A percentile compares a stretch with the other conserved stretches of the same genome.
These are phyloP conservation scores for Conger conger DNA, from an alignment of 2,113 vertebrate genomes.

Conservation along the genomic window DNA sequence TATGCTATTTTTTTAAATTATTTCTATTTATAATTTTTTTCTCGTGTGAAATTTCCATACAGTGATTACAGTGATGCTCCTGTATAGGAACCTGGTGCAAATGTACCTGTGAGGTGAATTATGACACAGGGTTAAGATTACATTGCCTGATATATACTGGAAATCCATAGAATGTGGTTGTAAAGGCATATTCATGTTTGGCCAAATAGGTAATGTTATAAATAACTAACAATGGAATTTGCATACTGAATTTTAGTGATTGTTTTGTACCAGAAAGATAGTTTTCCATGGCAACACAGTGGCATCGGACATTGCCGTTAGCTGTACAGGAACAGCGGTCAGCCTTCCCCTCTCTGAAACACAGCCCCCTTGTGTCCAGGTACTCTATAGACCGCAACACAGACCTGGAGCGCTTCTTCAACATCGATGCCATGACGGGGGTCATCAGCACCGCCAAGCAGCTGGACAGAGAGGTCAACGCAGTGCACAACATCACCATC, in stretches of 20 bases:
- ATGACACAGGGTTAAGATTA: too few species aligned
- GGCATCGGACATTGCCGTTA: not conserved
- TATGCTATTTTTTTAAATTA: not conserved
- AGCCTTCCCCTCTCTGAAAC: not conserved
- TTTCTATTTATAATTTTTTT: not conserved
- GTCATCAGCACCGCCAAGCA: constrained; percentile 82
- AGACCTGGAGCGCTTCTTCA: constrained; percentile 85
- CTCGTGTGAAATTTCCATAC: not conserved
- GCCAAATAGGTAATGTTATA: too few species aligned
- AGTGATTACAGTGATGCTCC: too few species aligned
- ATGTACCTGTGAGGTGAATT: too few species aligned
- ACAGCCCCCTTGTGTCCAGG: constrained; percentile 52
- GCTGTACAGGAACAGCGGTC: not conserved
- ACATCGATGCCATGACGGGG: constrained; percentile 81
- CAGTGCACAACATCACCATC: constrained; percentile 84
- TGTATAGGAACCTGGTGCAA: too few species aligned
- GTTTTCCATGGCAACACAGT: not conserved
- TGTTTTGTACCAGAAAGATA: not conserved
- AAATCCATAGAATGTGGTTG: not conserved
- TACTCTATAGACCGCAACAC: constrained; percentile 89
- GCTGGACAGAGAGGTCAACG: constrained; percentile 84
- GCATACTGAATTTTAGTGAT: too few species aligned
- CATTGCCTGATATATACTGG: too few species aligned
- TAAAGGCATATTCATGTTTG: too few species aligned
- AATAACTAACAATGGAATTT: too few species aligned